Percentiles rank a stretch among this genome's conserved stretches.
Conservation (phyloP, 2,888 invertebrate genomes). For the Andrena bicolor region DNA sequence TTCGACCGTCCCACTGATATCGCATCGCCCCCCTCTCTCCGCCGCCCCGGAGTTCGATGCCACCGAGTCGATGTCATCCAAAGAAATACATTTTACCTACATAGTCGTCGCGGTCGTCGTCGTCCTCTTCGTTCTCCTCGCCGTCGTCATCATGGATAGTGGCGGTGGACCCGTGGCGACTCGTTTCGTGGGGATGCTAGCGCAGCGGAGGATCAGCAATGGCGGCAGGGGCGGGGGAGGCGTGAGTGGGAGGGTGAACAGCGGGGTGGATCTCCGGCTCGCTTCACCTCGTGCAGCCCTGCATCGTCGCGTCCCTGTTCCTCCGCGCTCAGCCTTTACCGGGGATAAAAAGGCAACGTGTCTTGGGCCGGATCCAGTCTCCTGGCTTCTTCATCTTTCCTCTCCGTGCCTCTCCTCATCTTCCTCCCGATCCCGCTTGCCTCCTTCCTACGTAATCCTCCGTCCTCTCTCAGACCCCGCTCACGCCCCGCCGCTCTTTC, state of each 20-base stretch:
- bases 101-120: constrained; percentile 58
- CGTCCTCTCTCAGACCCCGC: constrained; percentile 4
- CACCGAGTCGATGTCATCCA: constrained; percentile 66
- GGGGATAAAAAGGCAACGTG: constrained; percentile 71
- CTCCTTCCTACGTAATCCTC: constrained; percentile 34
- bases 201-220: constrained; percentile 40
- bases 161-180: constrained; percentile 61
- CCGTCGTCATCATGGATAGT: constrained; percentile 44
- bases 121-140: constrained; percentile 32
- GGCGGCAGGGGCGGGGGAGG: constrained; percentile 23
- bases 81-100: constrained; percentile 73
- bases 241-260: neutral
- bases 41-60: constrained; percentile 68
- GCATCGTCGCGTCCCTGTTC: constrained; percentile 31
- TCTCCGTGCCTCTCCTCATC: constrained; percentile 27
- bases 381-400: constrained; percentile 49
- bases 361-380: constrained; percentile 48
- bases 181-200: constrained; percentile 63
- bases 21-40: constrained; percentile 49
- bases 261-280: neutral
- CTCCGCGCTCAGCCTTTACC: constrained; percentile 54
- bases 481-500: constrained; percentile 1
- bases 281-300: constrained; percentile 25
- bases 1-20: constrained; percentile 56
- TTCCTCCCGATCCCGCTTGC: constrained; percentile 31